phyloP scores from a whole-genome alignment of 2,797 vertebrate species.

The Cheirogaleus major region DNA sequence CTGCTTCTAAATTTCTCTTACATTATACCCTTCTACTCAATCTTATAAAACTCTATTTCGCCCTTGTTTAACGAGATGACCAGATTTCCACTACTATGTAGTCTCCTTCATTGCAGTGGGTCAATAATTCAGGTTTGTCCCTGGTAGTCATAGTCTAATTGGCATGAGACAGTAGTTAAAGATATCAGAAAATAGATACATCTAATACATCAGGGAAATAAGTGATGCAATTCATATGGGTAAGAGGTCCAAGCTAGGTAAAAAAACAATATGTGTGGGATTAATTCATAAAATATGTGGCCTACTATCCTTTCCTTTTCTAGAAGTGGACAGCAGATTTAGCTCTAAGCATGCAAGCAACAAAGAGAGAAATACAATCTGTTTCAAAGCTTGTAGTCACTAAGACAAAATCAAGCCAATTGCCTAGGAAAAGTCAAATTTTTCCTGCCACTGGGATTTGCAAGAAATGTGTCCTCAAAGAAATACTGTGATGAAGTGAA shows the following conservation, averaged over 20 bases:
- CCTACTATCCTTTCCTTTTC: neutral
- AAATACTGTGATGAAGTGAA: neutral
- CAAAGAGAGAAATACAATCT: neutral
- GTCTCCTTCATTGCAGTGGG: neutral
- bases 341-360: neutral
- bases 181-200: neutral
- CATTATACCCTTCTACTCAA: neutral
- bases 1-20: neutral
- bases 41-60: neutral
- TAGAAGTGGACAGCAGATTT: neutral
- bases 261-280: neutral
- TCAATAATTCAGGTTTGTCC: neutral
- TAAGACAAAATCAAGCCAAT: slow-evolving; percentile 3
- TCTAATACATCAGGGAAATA: neutral
- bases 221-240: neutral
- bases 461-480: neutral
- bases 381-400: neutral
- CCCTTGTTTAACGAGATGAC: neutral
- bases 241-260: neutral
- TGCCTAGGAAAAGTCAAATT: slow-evolving; percentile 1
- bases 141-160: neutral
- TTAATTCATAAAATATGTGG: neutral
- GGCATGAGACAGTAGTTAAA: neutral
- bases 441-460: neutral
- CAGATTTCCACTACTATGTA: neutral